Conservation (phyloP, 2,888 invertebrate species). For the Sepiola atlantica region DNA sequence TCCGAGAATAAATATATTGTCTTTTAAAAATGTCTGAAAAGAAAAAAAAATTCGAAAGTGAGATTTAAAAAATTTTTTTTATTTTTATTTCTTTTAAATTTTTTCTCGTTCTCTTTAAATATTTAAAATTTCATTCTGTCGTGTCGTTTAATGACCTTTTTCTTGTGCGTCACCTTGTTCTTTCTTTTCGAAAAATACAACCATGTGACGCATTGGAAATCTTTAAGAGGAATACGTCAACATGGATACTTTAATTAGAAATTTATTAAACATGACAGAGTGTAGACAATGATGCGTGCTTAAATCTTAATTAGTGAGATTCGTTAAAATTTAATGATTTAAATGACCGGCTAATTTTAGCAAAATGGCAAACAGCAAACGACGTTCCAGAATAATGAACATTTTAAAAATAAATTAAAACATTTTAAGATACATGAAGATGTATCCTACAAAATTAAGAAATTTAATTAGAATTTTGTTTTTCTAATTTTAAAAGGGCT, state of each 20-base stretch:
- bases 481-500: too few relatives aligned
- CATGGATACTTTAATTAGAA: neutral
- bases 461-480: too few relatives aligned
- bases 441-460: too few relatives aligned
- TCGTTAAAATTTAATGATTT: neutral
- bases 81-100: too few relatives aligned
- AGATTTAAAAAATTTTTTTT: neutral
- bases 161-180: neutral
- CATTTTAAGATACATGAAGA: too few relatives aligned
- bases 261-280: neutral
- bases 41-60: too few relatives aligned
- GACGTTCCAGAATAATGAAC: too few relatives aligned
- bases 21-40: too few relatives aligned
- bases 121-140: neutral
- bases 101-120: neutral
- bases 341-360: neutral
- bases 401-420: too few relatives aligned
- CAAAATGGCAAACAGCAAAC: neutral
- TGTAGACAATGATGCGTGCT: conserved; percentile 8
- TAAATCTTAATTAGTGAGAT: neutral
- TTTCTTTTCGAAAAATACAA: neutral
- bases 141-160: neutral
- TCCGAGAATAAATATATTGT: too few relatives aligned
- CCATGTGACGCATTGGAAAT: neutral
- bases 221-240: neutral